Evolutionary conservation across 2,797 vertebrate species (phyloP).

Genomic region (Cynodonichthys magdalenae): DNA sequence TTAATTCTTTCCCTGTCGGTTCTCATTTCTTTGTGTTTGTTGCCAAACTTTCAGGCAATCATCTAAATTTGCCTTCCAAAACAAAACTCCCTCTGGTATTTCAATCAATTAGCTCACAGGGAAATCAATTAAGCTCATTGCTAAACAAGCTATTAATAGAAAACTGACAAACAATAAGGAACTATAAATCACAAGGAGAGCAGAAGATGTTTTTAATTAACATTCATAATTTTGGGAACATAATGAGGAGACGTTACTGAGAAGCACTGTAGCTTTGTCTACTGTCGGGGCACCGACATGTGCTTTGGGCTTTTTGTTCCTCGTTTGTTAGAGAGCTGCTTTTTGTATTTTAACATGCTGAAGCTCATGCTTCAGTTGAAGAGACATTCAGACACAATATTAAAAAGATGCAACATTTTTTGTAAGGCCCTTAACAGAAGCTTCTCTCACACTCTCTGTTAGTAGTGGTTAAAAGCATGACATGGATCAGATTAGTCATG

Average conservation of each 20-base stretch:
- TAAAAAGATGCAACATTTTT: too few species aligned
- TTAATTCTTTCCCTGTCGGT: conserved; percentile 15
- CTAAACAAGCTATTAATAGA: conserved; percentile 67
- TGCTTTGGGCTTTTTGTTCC: not conserved
- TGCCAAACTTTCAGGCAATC: conserved; percentile 50
- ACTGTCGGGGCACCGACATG: conserved; percentile 2
- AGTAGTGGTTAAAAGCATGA: too few species aligned
- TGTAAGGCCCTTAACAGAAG: too few species aligned
- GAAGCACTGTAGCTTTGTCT: conserved; percentile 7
- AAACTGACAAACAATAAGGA: conserved; percentile 57
- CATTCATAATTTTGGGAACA: conserved; percentile 49
- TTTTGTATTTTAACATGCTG: too few species aligned
- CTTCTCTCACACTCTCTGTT: too few species aligned
- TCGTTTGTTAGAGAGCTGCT: too few species aligned
- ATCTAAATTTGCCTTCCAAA: conserved; percentile 47
- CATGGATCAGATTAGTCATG: too few species aligned
- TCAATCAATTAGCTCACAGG: conserved; percentile 59
- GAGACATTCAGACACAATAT: too few species aligned
- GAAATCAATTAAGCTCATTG: conserved; percentile 63
- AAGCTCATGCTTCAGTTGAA: too few species aligned
- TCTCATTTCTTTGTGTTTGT: conserved; percentile 25
- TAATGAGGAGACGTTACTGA: conserved; percentile 56
- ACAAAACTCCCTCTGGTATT: conserved; percentile 47
- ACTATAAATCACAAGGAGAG: conserved; percentile 41
- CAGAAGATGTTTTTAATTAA: conserved; percentile 61